Percentiles rank a stretch among this genome's conserved stretches.
phyloP scores from a whole-genome alignment of 2,888 invertebrate species.

The Cenopis cana region DNA sequence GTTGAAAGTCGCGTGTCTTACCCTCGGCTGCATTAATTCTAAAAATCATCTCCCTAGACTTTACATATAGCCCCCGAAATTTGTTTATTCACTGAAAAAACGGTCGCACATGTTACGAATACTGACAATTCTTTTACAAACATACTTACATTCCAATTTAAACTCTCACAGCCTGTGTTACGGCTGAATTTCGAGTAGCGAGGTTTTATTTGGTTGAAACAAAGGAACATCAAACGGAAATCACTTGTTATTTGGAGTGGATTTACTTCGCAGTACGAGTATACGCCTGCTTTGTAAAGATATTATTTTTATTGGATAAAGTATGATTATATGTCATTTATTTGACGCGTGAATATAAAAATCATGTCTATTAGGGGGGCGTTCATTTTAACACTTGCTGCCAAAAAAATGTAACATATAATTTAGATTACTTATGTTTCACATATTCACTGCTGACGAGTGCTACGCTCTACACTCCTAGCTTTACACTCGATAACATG shows the following conservation, averaged over 20 bases:
- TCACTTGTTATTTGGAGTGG: constrained; percentile 23
- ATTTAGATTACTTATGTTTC: too few relatives aligned
- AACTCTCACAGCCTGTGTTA: not conserved
- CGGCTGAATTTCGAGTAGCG: not conserved
- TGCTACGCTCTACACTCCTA: too few relatives aligned
- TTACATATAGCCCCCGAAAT: constrained; percentile 9
- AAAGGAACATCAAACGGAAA: constrained; percentile 10
- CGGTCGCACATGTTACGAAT: constrained; percentile 14
- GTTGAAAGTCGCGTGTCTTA: too few relatives aligned
- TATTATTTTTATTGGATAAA: not conserved
- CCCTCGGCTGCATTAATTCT: too few relatives aligned
- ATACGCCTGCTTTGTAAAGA: constrained; percentile 6
- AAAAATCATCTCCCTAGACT: not conserved
- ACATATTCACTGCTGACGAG: too few relatives aligned
- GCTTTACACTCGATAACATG: too few relatives aligned
- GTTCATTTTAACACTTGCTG: too few relatives aligned
- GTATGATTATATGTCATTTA: not conserved
- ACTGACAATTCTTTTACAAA: not conserved
- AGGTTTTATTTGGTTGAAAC: constrained; percentile 17
- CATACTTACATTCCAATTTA: not conserved
- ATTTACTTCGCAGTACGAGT: constrained; percentile 11
- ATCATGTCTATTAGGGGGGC: too few relatives aligned
- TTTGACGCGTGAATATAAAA: too few relatives aligned
- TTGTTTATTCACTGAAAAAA: constrained; percentile 30
- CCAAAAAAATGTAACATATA: too few relatives aligned